A percentile compares a stretch with the other conserved stretches of the same genome.
phyloP scores from a whole-genome alignment of 2,888 invertebrate genomes.

The Phengaris alcon region DNA sequence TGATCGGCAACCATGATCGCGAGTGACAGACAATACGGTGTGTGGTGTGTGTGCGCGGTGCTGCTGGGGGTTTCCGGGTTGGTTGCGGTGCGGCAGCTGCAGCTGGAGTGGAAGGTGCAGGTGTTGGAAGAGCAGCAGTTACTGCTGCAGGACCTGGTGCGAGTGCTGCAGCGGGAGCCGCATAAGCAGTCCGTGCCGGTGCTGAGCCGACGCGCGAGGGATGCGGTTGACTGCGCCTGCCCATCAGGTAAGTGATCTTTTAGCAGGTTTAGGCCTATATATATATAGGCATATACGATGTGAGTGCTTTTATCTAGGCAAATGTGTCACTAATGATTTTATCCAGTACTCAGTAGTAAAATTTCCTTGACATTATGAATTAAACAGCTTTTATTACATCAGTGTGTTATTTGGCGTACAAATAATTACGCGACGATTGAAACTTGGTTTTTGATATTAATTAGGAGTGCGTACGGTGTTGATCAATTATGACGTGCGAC shows the following conservation, averaged over 20 bases:
- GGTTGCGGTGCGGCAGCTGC: constrained; percentile 64
- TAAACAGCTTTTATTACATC: background rate
- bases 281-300: too few relatives aligned
- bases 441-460: background rate
- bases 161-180: constrained; percentile 41
- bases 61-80: constrained; percentile 62
- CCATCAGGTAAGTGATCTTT: constrained; percentile 61
- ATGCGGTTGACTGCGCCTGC: constrained; percentile 67
- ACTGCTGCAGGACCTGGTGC: constrained; percentile 41
- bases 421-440: background rate
- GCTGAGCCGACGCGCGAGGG: constrained; percentile 57
- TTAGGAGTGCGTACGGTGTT: background rate
- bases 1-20: constrained; percentile 45
- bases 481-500: background rate
- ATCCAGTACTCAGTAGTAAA: background rate
- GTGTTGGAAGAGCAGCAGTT: constrained; percentile 56
- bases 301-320: too few relatives aligned
- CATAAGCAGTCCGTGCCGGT: constrained; percentile 43
- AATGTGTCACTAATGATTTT: background rate
- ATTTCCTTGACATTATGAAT: background rate
- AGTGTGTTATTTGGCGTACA: background rate
- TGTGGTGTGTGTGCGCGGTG: constrained; percentile 71
- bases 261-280: too few relatives aligned
- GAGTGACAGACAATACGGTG: constrained; percentile 60
- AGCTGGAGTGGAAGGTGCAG: constrained; percentile 61